Evolutionary conservation across 2,888 invertebrate genomes (phyloP), one percentile per base, ranked within the genome.

Genomic region (Napeogenes inachia): DNA sequence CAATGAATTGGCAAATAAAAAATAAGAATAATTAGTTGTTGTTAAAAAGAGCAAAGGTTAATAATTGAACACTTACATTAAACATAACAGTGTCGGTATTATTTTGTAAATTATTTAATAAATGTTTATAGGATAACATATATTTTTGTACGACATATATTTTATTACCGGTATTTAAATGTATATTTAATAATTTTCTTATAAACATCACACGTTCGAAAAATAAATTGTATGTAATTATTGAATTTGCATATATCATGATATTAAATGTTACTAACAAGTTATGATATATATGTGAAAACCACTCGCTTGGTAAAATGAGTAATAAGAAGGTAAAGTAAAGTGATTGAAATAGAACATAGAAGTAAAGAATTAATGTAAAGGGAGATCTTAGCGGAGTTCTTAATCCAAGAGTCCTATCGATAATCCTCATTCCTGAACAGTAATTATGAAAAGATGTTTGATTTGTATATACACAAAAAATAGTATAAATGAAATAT

Each of bases 181-280:
- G 50, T 50, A 5, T 30, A 50, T 8, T 50, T 50, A 50, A 50
- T 30, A 50, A 50, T 50, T 50, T 30, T 30, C 50, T 50, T 30
- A 50, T 50, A 30, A 50, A 10, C 30, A 3, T 30, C 21, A 50
- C 30, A 10, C 50, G 5, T 30, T 50, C 50, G 10, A 50, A 50
- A 30, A 30, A 50, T 30, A 50, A 50, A 50, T 30, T 50, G 4
- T 10, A 50, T 30, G 50, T 50, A 2, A 30, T 50, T 50, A 50
- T 50, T 50, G 30, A 4, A 12, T 10, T 50, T 30, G 50, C 50
- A 30, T 3, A 30, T 50, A 12, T 50, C 21, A 50, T 30, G 30
- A 8, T 30, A 30, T 50, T 50, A 10, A 21, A 4, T 21, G 30
- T 50, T 8, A 50, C 30, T 30, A 50, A 4, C 21, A 50, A 30